A percentile compares a stretch with the other conserved stretches of the same genome.
Conservation (phyloP, 2,888 invertebrate genomes). For the Drosophila gaucha region DNA sequence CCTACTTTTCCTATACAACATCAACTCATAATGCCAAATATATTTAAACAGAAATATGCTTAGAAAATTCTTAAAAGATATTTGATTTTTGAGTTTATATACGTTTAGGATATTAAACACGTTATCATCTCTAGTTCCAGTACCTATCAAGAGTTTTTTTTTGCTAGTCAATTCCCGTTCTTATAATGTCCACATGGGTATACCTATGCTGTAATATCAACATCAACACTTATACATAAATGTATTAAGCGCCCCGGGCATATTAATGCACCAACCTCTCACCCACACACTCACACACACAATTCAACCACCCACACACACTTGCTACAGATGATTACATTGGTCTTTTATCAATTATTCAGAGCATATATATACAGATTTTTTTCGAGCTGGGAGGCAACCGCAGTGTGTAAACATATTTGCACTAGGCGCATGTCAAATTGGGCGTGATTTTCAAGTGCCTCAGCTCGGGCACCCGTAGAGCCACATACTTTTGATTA, state of each 20-base stretch:
- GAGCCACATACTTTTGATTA: slow-evolving; percentile 69
- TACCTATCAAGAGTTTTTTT: slow-evolving; percentile 9
- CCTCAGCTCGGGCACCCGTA: slow-evolving; percentile 28
- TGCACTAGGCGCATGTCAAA: slow-evolving; percentile 76
- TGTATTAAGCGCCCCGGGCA: slow-evolving; percentile 57
- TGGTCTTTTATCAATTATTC: slow-evolving; percentile 74
- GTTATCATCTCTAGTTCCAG: slow-evolving; percentile 12
- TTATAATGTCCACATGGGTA: slow-evolving; percentile 5
- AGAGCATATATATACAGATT: slow-evolving; percentile 66
- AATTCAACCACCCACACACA: too few species aligned
- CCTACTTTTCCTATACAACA: too few species aligned
- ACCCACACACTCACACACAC: slow-evolving; percentile 16
- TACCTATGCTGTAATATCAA: slow-evolving; percentile 11
- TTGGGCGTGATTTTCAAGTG: slow-evolving; percentile 79
- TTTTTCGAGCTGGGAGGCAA: slow-evolving; percentile 47
- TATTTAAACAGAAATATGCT: too few species aligned
- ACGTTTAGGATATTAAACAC: background rate
- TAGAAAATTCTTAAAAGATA: too few species aligned
- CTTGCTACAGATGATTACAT: slow-evolving; percentile 43
- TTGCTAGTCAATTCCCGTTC: background rate
- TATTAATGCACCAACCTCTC: slow-evolving; percentile 54
- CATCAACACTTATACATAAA: slow-evolving; percentile 36
- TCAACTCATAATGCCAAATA: too few species aligned
- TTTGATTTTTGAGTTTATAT: too few species aligned
- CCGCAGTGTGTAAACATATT: slow-evolving; percentile 60